These are phyloP conservation scores for Sus scrofa DNA, from an alignment of 2,113 vertebrate species.

Conservation along the genomic window T2T-Sscrofa CM000820.6:134631501-134632000, in stretches of 20 bases:
- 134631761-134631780: constrained; percentile 94
- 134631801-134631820: constrained; percentile 91
- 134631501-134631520: neutral
- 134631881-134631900: constrained; percentile 30
- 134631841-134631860: neutral
- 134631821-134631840: accelerated
- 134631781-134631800: constrained; percentile 93
- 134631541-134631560: neutral
- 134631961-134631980: neutral
- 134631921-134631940: constrained; percentile 25
- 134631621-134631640: neutral
- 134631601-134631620: neutral
- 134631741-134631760: constrained; percentile 90
- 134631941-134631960: neutral
- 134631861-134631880: neutral
- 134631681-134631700: no score
- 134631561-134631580: neutral
- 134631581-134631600: neutral
- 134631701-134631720: neutral
- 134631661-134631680: neutral
- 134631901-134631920: neutral
- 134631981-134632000: neutral
- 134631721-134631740: constrained; percentile 90
- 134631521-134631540: neutral
- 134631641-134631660: neutral